A percentile compares a stretch with the other conserved stretches of the same genome.
Conservation (phyloP, 2,888 invertebrate species). For the Petrolisthes manimaculis region DNA sequence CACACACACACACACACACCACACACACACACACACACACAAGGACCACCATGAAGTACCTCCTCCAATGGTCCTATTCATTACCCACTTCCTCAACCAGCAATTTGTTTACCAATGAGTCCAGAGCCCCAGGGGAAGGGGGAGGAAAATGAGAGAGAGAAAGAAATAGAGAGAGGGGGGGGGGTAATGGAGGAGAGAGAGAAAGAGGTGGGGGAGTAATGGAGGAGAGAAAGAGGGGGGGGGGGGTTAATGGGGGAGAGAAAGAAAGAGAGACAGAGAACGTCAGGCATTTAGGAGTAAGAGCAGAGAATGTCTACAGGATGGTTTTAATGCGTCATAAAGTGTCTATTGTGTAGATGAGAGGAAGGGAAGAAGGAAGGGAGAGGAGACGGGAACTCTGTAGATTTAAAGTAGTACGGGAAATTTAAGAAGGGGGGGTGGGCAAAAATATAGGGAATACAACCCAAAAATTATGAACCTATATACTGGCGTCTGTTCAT, state of each 20-base stretch:
- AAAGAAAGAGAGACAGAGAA: background rate
- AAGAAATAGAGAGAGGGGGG: constrained; percentile 11
- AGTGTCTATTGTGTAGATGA: background rate
- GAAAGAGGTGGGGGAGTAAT: background rate
- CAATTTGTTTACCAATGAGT: constrained; percentile 1
- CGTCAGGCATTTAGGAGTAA: background rate
- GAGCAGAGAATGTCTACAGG: background rate
- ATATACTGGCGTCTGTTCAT: no score
- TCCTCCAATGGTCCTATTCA: background rate
- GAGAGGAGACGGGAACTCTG: no score
- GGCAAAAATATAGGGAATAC: no score
- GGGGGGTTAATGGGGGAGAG: background rate
- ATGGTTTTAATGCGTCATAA: background rate
- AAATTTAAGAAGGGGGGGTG: background rate
- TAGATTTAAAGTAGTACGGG: no score
- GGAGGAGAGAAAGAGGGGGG: background rate
- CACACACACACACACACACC: background rate
- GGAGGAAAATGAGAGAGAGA: background rate
- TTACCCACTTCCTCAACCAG: background rate
- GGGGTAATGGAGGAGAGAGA: no score
- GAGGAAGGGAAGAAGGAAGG: background rate
- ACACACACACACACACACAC: background rate
- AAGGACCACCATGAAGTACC: background rate
- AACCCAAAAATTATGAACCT: no score
- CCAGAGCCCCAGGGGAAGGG: background rate